These are phyloP conservation scores for Mythimna pallens DNA, from an alignment of 2,888 invertebrate genomes.

Conservation along the genomic window DNA sequence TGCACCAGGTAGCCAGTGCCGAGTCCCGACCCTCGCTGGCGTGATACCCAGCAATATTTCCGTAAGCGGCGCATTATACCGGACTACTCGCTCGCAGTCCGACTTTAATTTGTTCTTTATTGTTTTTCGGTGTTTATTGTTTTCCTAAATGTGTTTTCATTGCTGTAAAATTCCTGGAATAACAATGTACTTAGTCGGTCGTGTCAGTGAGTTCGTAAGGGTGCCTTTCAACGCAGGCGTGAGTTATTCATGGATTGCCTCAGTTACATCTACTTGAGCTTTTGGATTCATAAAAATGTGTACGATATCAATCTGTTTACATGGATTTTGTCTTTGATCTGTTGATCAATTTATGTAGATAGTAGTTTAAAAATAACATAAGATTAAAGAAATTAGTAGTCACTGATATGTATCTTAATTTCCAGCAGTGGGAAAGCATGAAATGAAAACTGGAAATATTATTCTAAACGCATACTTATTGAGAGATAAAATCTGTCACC, in stretches of 20 bases:
- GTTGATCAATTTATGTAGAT: constrained; percentile 38
- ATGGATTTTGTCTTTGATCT: constrained; percentile 44
- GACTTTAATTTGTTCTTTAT: constrained; percentile 87
- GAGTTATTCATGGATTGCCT: constrained; percentile 62
- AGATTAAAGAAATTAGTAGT: constrained; percentile 46
- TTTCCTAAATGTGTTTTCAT: constrained; percentile 83
- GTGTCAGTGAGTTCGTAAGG: constrained; percentile 70
- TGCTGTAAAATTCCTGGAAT: constrained; percentile 77
- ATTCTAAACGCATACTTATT: constrained; percentile 33
- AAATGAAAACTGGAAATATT: constrained; percentile 42
- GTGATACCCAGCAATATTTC: constrained; percentile 84
- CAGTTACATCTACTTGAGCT: constrained; percentile 37
- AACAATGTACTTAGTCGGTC: constrained; percentile 63
- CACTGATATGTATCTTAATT: constrained; percentile 55
- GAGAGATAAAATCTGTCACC: constrained; percentile 40
- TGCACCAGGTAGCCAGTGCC: constrained; percentile 75
- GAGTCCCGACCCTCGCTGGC: constrained; percentile 81
- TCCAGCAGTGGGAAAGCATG: constrained; percentile 44
- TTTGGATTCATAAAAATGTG: constrained; percentile 51
- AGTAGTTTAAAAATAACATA: constrained; percentile 26
- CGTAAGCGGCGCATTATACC: constrained; percentile 78
- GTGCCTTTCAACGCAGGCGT: constrained; percentile 64
- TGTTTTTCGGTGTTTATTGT: constrained; percentile 88
- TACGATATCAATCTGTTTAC: constrained; percentile 52
- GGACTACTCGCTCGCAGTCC: constrained; percentile 79